phyloP scores from a whole-genome alignment of 2,888 invertebrate species.

The Tipula lateralis region DNA sequence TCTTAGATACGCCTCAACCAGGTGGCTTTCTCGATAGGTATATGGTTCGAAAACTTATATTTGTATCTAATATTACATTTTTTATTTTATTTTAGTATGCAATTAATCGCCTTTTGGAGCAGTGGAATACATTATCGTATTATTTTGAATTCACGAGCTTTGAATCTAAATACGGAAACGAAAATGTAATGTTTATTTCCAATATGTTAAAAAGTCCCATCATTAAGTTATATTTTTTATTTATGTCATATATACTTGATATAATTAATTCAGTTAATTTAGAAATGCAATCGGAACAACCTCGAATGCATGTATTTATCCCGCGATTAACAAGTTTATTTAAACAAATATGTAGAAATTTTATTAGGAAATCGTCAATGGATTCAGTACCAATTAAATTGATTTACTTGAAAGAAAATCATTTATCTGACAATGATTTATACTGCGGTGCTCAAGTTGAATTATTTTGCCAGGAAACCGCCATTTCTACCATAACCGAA shows the following conservation, averaged over 20 bases:
- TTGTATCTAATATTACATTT: neutral
- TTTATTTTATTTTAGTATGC: neutral
- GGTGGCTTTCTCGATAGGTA: neutral
- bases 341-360: neutral
- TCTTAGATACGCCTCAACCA: neutral
- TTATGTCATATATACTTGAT: neutral
- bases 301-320: neutral
- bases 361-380: neutral
- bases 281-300: conserved; percentile 19
- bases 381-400: neutral
- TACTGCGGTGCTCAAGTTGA: neutral
- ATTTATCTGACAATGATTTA: neutral
- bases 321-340: neutral
- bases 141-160: neutral
- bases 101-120: conserved; percentile 30
- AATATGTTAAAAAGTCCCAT: neutral
- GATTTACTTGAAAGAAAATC: neutral
- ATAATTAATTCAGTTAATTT: neutral
- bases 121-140: neutral
- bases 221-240: neutral
- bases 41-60: neutral
- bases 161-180: neutral
- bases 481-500: neutral
- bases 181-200: neutral
- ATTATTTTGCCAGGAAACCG: neutral